Percentiles rank a stretch among this genome's conserved stretches.
phyloP scores from a whole-genome alignment of 2,888 invertebrate species.

The Drosophila borealis region DNA sequence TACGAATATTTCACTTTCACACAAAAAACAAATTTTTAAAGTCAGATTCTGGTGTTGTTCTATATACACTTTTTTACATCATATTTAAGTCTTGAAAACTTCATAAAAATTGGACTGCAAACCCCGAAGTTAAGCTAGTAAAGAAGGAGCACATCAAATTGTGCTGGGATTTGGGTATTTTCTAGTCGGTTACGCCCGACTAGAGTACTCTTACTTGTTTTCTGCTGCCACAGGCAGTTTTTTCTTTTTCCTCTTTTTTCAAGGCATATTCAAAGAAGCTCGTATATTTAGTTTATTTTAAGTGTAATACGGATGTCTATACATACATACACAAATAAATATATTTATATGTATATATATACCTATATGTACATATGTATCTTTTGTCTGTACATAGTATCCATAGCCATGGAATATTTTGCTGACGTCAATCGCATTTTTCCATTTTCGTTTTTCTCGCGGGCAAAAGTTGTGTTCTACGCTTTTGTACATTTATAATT shows the following conservation, averaged over 20 bases:
- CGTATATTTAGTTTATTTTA: conserved; percentile 70
- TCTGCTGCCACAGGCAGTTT: conserved; percentile 62
- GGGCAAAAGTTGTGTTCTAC: conserved; percentile 61
- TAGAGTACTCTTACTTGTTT: conserved; percentile 27
- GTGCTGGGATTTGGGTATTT: too few species aligned
- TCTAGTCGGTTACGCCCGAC: too few species aligned
- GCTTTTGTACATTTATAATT: conserved; percentile 38
- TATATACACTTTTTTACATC: too few species aligned
- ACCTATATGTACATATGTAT: not conserved
- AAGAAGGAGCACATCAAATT: too few species aligned
- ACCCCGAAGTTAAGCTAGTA: too few species aligned
- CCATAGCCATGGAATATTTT: conserved; percentile 73
- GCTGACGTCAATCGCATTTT: conserved; percentile 79
- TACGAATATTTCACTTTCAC: too few species aligned
- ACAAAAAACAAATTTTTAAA: too few species aligned
- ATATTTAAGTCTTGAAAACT: too few species aligned
- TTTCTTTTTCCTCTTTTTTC: conserved; percentile 27
- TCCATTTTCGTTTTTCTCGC: conserved; percentile 76
- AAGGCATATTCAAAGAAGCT: conserved; percentile 55
- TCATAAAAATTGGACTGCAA: too few species aligned
- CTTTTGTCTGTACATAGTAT: conserved; percentile 26
- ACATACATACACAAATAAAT: not conserved
- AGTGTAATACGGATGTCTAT: conserved; percentile 57
- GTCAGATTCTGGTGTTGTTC: too few species aligned
- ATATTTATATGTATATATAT: conserved; percentile 1